Base-by-base conservation (phyloP, 2,888 invertebrate genomes). In the Scaptomyza cyrtandrae region DNA sequence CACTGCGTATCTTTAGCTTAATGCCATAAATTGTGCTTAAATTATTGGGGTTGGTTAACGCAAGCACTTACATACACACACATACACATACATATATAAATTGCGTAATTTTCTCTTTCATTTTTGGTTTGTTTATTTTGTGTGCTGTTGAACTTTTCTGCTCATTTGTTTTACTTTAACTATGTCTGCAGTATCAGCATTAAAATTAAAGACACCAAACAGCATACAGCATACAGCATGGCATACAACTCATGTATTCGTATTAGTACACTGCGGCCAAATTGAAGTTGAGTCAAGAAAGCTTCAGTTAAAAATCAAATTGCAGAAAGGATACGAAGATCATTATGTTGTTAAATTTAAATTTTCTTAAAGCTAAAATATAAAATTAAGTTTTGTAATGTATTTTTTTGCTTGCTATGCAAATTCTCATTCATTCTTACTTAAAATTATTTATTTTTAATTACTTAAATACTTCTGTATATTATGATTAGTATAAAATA, bases 1-100 rank as follows among this genome's bases (percentile, higher is more conserved):
- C 44, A 73, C 66, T 78, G 82, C 82, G 88, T 86, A 87, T 84
- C 84, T 81, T 80, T 75, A 71, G 81, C 79, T 80, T 78, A 80
- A 84, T 80, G 82, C 88, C 82, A 88, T 86, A 86, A 86, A 86
- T 86, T 86, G 71, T 81, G 85, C 86, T 86, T 86, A 88, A 86
- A 86, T 88, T 88, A 86, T 86, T 88, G 88, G 86, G 87, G 86
- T 86, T 85, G 87, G 67, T 73, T 84, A 76, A 85, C 79, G 49
- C 76, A 63, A 52, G 56, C 29, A 50, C 29, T 39, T 52, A 41
- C 37, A 44, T 31, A 54, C 44, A 59, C 13, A 43, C 52, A 52
- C 37, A 39, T 27, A 43, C 37, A 55, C 35, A 43, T 11, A 55
- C 37, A 55, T 29, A 43, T 11, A 58, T 16, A 46, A 24, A 16